Base-by-base conservation (phyloP, 2,888 invertebrate species). In the Odontocolon sp. region DNA sequence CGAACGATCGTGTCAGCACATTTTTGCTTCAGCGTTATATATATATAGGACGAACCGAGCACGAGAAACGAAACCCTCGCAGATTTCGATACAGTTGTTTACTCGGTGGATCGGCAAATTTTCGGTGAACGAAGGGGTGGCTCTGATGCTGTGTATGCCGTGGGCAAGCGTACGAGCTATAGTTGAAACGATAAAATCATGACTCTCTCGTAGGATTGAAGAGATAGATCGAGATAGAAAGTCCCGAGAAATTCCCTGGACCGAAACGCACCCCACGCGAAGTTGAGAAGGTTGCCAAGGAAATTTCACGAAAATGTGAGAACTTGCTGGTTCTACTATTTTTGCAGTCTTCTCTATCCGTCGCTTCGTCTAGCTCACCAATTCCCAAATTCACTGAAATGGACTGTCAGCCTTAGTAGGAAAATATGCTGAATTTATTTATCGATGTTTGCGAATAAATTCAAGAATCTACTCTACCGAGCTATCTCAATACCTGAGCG, bases 101-200 rank as follows among this genome's bases (percentile, higher is more conserved):
- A 69, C 67, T 42, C 75, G 71, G 69, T 68, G 66, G 67, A 70
- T 80, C 75, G 77, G 61, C 80, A 28, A 73, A 77, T 79, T 80
- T 79, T 59, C 11, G 47, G 47, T 26, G 38, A 64, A n/a, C 64
- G 28, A 56, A 40, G 54, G 52, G 40, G 31, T 33, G n/a, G 14
- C 36, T 28, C 52, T 21, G 50, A 50, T 8, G 18, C 56, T 0
- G 5, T 23, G 2, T 14, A 21, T 6, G 36, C 47, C 14, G n/a
- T 14, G 38, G 8, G 14, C 21, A 23, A 31, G 54, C 40, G 50
- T 33, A 31, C 23, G 36, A 16, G n/a, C n/a, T n/a, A 63, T 50
- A 40, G 31, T 57, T 57, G 33, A 42, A n/a, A 6, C 40, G 64
- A 71, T 74, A 71, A 67, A 71, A 75, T 70, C 54, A 36, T 14